phyloP scores from a whole-genome alignment of 1,140 invertebrate genomes.

The Metopolophium dirhodum region DNA sequence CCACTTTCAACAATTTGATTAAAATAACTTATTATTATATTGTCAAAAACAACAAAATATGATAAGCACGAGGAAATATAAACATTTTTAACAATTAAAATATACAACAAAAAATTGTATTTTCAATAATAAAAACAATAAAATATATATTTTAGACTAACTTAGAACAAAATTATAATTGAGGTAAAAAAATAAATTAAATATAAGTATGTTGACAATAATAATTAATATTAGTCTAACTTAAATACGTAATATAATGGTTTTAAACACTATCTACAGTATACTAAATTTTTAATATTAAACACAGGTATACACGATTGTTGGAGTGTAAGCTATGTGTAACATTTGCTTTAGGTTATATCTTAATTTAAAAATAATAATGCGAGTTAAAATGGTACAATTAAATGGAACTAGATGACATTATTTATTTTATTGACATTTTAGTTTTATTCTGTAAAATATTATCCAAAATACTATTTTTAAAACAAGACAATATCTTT shows the following conservation, averaged over 20 bases:
- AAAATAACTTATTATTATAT: background rate
- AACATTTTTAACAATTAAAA: background rate
- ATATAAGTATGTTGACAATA: background rate
- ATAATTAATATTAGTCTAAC: background rate
- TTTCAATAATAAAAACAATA: background rate
- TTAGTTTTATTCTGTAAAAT: background rate
- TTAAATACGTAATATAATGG: background rate
- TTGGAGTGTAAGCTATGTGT: background rate
- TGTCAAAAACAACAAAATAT: too few relatives aligned
- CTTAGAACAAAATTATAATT: background rate
- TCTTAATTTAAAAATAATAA: background rate
- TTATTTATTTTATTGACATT: background rate
- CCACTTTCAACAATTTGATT: background rate
- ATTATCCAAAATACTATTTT: background rate
- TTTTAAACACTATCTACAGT: background rate
- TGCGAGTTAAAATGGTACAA: background rate
- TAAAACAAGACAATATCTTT: background rate
- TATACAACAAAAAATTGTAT: background rate
- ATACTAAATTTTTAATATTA: background rate
- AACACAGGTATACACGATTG: background rate
- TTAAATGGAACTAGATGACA: background rate
- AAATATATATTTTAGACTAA: background rate
- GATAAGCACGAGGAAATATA: background rate
- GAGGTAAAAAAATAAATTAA: background rate
- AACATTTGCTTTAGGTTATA: background rate